Evolutionary conservation across 2,113 vertebrate species (phyloP).

Genomic region (Erythrolamprus reginae): DNA sequence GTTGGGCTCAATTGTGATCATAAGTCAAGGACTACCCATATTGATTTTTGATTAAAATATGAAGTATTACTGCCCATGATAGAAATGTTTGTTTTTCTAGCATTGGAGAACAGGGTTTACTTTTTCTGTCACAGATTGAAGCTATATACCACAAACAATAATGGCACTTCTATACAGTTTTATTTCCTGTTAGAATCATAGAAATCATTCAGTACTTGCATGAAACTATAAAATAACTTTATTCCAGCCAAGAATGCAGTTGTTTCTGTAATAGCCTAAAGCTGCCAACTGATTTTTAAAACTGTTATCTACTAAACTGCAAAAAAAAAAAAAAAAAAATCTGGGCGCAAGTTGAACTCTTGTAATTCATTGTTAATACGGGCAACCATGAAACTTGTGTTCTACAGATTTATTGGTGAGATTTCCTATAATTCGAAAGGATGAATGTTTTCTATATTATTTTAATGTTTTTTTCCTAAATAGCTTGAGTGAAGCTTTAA

Average conservation of each 20-base stretch:
- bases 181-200: not conserved
- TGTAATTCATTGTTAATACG: constrained; percentile 45
- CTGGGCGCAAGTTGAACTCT: constrained; percentile 42
- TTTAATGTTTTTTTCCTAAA: constrained; percentile 29
- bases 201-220: constrained; percentile 18
- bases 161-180: not conserved
- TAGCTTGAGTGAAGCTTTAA: constrained; percentile 37
- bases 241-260: constrained; percentile 50
- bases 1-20: not conserved
- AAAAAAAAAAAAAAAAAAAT: not conserved
- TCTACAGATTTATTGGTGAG: constrained; percentile 48
- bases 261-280: constrained; percentile 24
- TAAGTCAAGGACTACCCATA: not conserved
- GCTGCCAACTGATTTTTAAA: constrained; percentile 46
- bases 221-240: constrained; percentile 36
- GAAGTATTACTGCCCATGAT: not conserved
- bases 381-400: constrained; percentile 23
- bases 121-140: not conserved
- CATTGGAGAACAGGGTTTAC: not conserved
- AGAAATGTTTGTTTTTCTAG: not conserved
- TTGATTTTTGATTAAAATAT: not conserved
- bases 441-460: constrained; percentile 28
- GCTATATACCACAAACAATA: not conserved
- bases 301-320: constrained; percentile 42
- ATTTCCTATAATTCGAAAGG: constrained; percentile 40